Percentiles rank a stretch among this genome's conserved stretches.
Conservation (phyloP, 2,797 vertebrate species). For the Brachymystax lenok region DNA sequence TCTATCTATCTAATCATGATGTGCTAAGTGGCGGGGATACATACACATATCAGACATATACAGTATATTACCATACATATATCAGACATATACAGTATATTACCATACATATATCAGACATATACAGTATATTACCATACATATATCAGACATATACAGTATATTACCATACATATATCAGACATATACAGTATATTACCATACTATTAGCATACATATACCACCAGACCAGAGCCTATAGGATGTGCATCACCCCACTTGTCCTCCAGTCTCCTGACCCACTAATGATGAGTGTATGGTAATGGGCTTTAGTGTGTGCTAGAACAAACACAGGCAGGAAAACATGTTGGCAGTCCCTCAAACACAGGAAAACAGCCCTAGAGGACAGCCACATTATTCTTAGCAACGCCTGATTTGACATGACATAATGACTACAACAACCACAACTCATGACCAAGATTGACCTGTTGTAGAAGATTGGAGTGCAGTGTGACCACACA, state of each 20-base stretch:
- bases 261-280: neutral
- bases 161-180: neutral
- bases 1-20: conserved; percentile 3
- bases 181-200: conserved; percentile 5
- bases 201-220: neutral
- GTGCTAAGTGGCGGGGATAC: neutral
- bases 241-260: neutral
- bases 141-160: conserved; percentile 1
- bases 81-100: too few relatives aligned
- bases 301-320: neutral
- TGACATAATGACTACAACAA: neutral
- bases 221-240: neutral
- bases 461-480: too few relatives aligned
- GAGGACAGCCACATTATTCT: neutral
- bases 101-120: too few relatives aligned
- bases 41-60: too few relatives aligned
- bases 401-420: neutral
- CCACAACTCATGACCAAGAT: too few relatives aligned
- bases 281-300: conserved; percentile 22
- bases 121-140: too few relatives aligned
- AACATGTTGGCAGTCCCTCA: neutral
- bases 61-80: too few relatives aligned
- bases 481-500: too few relatives aligned
- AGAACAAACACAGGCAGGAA: neutral
- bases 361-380: conserved; percentile 7